These are phyloP conservation scores for Orthosia gracilis DNA, from an alignment of 2,888 invertebrate species.

Conservation along the genomic window DNA sequence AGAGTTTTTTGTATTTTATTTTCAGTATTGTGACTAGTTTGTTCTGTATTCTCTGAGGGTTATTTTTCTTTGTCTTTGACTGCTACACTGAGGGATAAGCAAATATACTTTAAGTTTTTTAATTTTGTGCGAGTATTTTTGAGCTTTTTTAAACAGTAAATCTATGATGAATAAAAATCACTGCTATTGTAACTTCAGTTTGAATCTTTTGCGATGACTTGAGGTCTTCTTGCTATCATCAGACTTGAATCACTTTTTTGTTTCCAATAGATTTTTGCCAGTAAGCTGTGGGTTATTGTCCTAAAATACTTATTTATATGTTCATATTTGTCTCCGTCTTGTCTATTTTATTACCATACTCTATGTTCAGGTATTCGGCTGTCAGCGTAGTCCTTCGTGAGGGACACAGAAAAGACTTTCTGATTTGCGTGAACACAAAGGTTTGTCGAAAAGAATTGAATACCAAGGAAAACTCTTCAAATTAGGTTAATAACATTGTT, in stretches of 20 bases:
- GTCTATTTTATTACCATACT: slow-evolving; percentile 42
- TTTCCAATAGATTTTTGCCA: too few species aligned
- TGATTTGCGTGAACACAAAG: slow-evolving; percentile 71
- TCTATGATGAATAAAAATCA: neutral
- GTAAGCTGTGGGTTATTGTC: neutral
- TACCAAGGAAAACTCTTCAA: slow-evolving; percentile 57
- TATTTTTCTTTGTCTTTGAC: neutral
- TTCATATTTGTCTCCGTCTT: neutral
- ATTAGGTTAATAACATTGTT: slow-evolving; percentile 66
- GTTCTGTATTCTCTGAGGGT: slow-evolving; percentile 31
- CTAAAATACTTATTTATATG: neutral
- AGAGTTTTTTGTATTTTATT: slow-evolving; percentile 11
- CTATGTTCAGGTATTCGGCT: slow-evolving; percentile 47
- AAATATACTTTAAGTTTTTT: neutral
- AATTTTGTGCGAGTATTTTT: neutral
- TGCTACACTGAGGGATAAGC: neutral
- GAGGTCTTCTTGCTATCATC: too few species aligned
- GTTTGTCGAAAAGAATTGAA: slow-evolving; percentile 54
- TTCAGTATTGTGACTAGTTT: slow-evolving; percentile 29
- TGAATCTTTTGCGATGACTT: too few species aligned
- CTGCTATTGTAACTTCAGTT: neutral
- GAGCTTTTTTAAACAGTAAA: neutral
- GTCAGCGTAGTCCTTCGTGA: slow-evolving; percentile 54
- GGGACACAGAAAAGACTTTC: slow-evolving; percentile 64
- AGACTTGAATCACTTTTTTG: neutral